Conservation (phyloP, 35 echinoderm and acorn worm species). For the Lytechinus pictus region DNA sequence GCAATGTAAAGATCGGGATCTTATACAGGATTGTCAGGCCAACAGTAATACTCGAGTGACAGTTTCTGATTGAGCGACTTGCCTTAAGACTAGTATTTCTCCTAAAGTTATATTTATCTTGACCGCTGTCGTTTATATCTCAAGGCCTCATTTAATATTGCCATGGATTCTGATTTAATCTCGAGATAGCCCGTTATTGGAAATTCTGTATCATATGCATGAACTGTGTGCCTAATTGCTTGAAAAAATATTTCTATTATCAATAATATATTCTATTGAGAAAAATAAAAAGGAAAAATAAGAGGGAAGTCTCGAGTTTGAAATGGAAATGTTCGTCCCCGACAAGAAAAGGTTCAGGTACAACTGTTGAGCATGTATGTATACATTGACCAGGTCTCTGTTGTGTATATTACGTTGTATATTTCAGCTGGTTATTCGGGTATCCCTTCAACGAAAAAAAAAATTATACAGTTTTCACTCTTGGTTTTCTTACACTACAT, state of each 20-base stretch:
- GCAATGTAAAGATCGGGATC: neutral
- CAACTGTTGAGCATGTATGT: neutral
- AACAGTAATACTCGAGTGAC: neutral
- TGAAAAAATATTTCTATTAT: neutral
- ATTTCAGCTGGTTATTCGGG: too few species aligned
- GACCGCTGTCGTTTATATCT: neutral
- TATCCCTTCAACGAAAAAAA: too few species aligned
- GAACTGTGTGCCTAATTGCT: neutral
- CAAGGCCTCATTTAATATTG: neutral
- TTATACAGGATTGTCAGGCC: neutral
- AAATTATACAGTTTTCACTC: too few species aligned
- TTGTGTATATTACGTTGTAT: too few species aligned
- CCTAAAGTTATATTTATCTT: neutral
- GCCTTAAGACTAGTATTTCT: neutral
- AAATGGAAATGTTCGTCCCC: too few species aligned
- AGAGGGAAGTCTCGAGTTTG: too few species aligned
- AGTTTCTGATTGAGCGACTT: neutral
- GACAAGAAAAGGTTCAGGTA: too few species aligned
- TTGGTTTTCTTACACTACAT: too few species aligned
- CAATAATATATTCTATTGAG: too few species aligned
- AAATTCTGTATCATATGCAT: neutral
- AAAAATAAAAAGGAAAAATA: too few species aligned
- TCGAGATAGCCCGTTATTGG: neutral
- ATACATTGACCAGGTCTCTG: neutral
- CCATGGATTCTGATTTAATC: neutral